phyloP scores from a whole-genome alignment of 2,113 vertebrate species.

The Alligator sinensis region DNA sequence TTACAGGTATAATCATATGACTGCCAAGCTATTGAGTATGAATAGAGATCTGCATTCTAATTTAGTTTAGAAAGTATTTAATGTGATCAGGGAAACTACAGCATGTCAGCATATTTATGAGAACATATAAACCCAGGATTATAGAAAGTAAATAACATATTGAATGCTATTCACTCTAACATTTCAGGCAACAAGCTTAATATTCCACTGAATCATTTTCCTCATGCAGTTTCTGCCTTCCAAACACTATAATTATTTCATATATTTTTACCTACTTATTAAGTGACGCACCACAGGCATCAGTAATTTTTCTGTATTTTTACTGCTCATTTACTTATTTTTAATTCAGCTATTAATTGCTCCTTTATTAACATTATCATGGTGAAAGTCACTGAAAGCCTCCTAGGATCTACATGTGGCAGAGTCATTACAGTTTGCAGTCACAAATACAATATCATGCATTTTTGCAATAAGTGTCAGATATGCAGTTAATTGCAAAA shows the following conservation, averaged over 20 bases:
- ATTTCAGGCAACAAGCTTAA: constrained; percentile 64
- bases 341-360: constrained; percentile 80
- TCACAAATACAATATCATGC: constrained; percentile 70
- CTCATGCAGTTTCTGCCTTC: constrained; percentile 74
- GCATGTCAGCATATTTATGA: neutral
- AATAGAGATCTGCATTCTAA: constrained; percentile 39
- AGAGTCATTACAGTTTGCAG: constrained; percentile 70
- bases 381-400: constrained; percentile 69
- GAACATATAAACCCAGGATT: neutral
- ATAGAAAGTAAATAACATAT: constrained; percentile 41
- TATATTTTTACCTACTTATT: constrained; percentile 83
- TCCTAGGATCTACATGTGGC: constrained; percentile 60
- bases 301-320: constrained; percentile 79
- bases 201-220: constrained; percentile 77
- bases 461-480: constrained; percentile 68
- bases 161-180: constrained; percentile 29
- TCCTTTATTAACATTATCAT: constrained; percentile 73
- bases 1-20: neutral
- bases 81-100: neutral
- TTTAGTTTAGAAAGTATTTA: constrained; percentile 27
- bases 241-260: constrained; percentile 83
- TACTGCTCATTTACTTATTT: constrained; percentile 78
- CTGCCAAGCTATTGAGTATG: constrained; percentile 17
- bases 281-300: constrained; percentile 79
- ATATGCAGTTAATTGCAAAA: constrained; percentile 77